These are phyloP conservation scores for Prunella himalayana DNA, from an alignment of 2,113 vertebrate species.

Conservation along the genomic window DNA sequence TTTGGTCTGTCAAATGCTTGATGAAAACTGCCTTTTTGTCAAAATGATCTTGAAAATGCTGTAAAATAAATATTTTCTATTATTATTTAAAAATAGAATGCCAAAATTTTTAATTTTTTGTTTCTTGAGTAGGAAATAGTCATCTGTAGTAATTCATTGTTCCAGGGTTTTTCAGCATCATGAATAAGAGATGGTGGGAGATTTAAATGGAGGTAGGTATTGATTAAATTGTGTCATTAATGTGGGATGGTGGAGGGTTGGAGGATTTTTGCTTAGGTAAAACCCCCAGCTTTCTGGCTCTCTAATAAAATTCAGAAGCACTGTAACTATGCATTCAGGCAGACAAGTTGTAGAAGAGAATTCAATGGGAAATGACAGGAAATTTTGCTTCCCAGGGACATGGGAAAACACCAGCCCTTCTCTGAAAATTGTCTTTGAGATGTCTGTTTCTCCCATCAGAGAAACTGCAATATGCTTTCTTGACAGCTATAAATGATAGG, in stretches of 20 bases:
- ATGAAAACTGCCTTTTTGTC: conserved; percentile 72
- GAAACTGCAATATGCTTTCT: neutral
- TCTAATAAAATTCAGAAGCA: neutral
- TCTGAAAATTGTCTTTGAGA: neutral
- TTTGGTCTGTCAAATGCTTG: conserved; percentile 62
- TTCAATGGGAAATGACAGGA: neutral
- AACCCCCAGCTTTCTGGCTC: neutral
- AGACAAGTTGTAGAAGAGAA: neutral
- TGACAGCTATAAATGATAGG: neutral
- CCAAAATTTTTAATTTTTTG: neutral
- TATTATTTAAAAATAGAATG: conserved; percentile 58
- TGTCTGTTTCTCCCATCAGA: neutral
- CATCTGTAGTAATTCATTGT: neutral
- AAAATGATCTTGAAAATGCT: conserved; percentile 71
- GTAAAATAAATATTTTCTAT: conserved; percentile 81
- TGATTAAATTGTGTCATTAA: neutral
- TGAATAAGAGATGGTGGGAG: neutral
- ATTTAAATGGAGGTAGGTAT: neutral
- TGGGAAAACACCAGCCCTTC: neutral
- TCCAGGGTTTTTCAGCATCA: neutral
- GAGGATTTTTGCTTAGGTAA: neutral
- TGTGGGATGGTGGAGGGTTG: neutral
- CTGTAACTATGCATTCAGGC: neutral
- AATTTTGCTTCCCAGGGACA: neutral
- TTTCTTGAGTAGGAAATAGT: neutral